Percentiles rank a stretch among this genome's conserved stretches.
Conservation (phyloP, 2,113 vertebrate genomes). For the Erythrocercus mccallii region DNA sequence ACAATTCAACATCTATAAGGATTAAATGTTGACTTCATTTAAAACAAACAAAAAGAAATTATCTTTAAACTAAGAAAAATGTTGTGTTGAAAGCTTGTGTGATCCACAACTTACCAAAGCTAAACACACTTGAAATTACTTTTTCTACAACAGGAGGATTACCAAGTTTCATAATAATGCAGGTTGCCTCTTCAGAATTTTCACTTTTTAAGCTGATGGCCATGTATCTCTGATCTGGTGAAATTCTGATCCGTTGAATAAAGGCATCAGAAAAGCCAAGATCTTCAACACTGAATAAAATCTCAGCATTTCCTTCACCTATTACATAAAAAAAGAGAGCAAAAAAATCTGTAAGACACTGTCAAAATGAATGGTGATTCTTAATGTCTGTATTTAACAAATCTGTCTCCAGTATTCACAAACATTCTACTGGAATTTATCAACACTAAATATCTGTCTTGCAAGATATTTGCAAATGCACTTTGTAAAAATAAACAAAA, state of each 20-base stretch:
- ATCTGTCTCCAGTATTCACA: not conserved
- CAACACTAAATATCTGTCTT: not conserved
- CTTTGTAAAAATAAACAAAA: not conserved
- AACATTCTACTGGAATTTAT: not conserved
- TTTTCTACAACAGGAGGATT: constrained; percentile 55
- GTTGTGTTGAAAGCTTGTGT: not conserved
- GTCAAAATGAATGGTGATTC: not conserved
- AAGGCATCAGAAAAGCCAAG: constrained; percentile 68
- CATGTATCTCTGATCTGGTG: constrained; percentile 82
- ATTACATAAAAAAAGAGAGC: not conserved
- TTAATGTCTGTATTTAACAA: not conserved
- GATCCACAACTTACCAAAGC: constrained; percentile 81
- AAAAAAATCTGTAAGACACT: not conserved
- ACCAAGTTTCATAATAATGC: constrained; percentile 76
- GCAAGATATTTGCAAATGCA: not conserved
- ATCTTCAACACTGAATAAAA: constrained; percentile 72
- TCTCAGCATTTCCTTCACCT: constrained; percentile 53
- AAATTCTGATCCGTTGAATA: constrained; percentile 88
- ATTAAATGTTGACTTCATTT: not conserved
- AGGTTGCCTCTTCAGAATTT: constrained; percentile 77
- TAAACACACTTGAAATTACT: constrained; percentile 82
- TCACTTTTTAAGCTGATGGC: constrained; percentile 79
- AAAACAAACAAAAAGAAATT: not conserved
- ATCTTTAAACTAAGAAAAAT: not conserved
- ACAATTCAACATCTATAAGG: not conserved